Evolutionary conservation across 1,140 invertebrate genomes (phyloP).

Genomic region (Limonius californicus): DNA sequence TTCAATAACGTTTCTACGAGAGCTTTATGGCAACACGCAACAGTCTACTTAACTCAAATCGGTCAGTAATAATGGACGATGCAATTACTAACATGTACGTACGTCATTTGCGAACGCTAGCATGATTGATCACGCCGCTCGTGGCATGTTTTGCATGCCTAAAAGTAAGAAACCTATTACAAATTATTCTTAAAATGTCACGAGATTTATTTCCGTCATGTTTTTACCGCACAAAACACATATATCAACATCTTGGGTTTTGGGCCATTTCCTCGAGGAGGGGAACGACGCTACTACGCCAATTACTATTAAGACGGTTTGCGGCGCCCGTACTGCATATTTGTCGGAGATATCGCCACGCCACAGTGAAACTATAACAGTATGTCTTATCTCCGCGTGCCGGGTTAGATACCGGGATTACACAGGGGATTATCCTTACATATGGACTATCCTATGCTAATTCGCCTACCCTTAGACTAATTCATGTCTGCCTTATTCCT

Average conservation of each 20-base stretch:
- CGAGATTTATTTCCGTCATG: conserved; percentile 15
- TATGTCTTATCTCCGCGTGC: conserved; percentile 30
- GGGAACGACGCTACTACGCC: neutral
- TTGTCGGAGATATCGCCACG: conserved; percentile 26
- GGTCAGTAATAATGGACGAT: conserved; percentile 23
- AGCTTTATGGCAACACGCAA: conserved; percentile 15
- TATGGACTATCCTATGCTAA: conserved; percentile 34
- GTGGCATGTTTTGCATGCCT: conserved; percentile 16
- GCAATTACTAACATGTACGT: conserved; percentile 24
- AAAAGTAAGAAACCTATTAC: conserved; percentile 16
- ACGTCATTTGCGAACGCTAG: conserved; percentile 17
- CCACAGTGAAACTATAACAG: conserved; percentile 30
- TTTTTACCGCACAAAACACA: neutral
- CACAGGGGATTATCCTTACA: conserved; percentile 34
- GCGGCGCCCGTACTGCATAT: conserved; percentile 11
- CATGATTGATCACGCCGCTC: conserved; percentile 19
- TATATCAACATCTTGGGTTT: neutral
- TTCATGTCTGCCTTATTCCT: conserved; percentile 8
- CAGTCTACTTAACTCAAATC: conserved; percentile 22
- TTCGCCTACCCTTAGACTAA: conserved; percentile 18
- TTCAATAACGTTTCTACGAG: conserved; percentile 21
- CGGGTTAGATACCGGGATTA: conserved; percentile 29
- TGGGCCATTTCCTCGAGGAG: neutral
- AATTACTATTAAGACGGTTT: conserved; percentile 18
- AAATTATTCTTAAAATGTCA: conserved; percentile 25